phyloP scores from a whole-genome alignment of 2,797 vertebrate species.

The Leptodactylus fallax region DNA sequence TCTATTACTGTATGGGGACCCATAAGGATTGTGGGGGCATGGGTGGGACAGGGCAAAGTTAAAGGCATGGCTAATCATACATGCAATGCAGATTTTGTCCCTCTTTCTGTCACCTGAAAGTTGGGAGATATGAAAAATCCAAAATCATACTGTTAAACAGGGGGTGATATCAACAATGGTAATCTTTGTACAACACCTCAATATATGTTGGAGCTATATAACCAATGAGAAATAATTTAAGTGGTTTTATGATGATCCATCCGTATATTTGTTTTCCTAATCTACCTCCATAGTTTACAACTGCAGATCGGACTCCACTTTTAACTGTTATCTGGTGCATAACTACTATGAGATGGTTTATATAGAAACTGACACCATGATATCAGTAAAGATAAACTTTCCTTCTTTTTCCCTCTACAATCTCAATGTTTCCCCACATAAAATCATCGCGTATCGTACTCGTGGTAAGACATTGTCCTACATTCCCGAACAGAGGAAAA shows the following conservation, averaged over 20 bases:
- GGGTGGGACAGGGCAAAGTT: no score
- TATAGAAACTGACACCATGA: constrained; percentile 2
- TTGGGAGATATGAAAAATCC: no score
- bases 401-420: neutral
- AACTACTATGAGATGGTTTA: constrained; percentile 18
- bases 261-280: neutral
- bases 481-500: constrained; percentile 32
- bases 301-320: neutral
- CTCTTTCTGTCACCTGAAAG: no score
- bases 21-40: no score
- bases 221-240: no score
- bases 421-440: neutral
- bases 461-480: neutral
- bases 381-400: constrained; percentile 42
- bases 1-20: no score
- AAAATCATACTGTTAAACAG: no score
- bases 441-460: constrained; percentile 3
- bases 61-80: no score
- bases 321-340: neutral
- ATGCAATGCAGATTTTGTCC: no score
- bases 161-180: no score
- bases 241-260: neutral
- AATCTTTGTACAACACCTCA: no score
- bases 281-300: neutral
- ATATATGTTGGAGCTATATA: no score